Evolutionary conservation across 2,888 invertebrate species (phyloP), one percentile per base, ranked within the genome.

Genomic region (Thecophora atra): DNA sequence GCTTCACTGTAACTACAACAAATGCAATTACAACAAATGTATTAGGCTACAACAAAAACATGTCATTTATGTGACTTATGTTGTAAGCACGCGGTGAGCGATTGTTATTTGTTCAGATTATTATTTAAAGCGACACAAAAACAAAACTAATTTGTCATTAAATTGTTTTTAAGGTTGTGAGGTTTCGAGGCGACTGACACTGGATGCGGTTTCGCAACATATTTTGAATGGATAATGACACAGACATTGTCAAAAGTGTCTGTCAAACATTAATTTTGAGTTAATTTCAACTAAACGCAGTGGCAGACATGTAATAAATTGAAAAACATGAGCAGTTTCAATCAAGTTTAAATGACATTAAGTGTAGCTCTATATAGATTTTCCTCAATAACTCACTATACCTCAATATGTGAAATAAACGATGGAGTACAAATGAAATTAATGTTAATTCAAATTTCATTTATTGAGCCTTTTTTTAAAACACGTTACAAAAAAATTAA

Each of bases 91-190:
- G 26, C 58, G 26, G 63, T 63, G 42, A 4, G 7, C 11, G n/a
- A 63, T 63, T 42, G 13, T 42, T 63, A 42, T 13, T 21, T 62
- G 26, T 62, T 62, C 19, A 4, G n/a, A n/a, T 24, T 42, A 28
- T 28, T 62, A 13, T 30, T 28, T 13, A n/a, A n/a, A n/a, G n/a
- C n/a, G n/a, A n/a, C n/a, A n/a, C n/a, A n/a, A n/a, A n/a, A n/a
- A n/a, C n/a, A n/a, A n/a, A n/a, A n/a, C n/a, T n/a, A n/a, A n/a
- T n/a, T 68, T 58, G 56, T 68, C 68, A 68, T 68, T 58, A 58
- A 68, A 68, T 44, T 21, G 17, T 56, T 68, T 68, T 68, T 42
- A 56, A 58, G 19, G 68, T 58, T 24, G 58, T 58, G 58, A 26
- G 37, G 54, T 67, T 67, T 67, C 17, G 5, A 19, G 30, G 30